Evolutionary conservation across 2,113 vertebrate species (phyloP), one percentile per base, ranked within the genome.

Genomic region (Paratilapia polleni): DNA sequence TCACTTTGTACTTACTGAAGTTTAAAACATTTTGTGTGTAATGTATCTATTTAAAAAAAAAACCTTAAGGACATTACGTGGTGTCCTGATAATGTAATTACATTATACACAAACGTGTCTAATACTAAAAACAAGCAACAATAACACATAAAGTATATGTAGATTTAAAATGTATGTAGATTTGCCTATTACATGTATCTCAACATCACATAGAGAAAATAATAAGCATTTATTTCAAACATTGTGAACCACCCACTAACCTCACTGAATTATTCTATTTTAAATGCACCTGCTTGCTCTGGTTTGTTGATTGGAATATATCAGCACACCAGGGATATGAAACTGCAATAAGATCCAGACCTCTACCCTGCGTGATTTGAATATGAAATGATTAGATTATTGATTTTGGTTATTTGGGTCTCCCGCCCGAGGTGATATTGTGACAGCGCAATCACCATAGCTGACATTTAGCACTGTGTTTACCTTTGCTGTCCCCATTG

Each of bases 351-450:
- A 88, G 93, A 94, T 91, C 94, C 90, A 86, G 88, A 91, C 91
- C 87, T 90, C 86, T 76, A 28, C 76, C 20, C 66, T 54, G 80
- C 78, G 80, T 94, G 94, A 95, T 94, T 94, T 93, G 94, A 94
- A 95, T 95, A 92, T 93, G 88, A 94, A 95, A 95, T 95, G 91
- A 95, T 95, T 94, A 88, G 90, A 86, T 93, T 92, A 95, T 95
- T 94, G 94, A 95, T 95, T 94, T 93, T 59, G 89, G 92, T 92
- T 93, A 92, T 95, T 94, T 93, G 88, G 91, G 86, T 92, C 91
- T 83, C 78, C 75, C 66, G 85, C 89, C 88, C 8, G 82, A 81
- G 92, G 89, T 78, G 86, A 91, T 94, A 91, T 87, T 92, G 93
- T 91, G 81, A 88, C 77, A 61, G 91, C 6, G 85, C 91, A 95